Evolutionary conservation across 2,797 vertebrate genomes (phyloP), one percentile per base, ranked within the genome.

Genomic region (Pelodytes ibericus): DNA sequence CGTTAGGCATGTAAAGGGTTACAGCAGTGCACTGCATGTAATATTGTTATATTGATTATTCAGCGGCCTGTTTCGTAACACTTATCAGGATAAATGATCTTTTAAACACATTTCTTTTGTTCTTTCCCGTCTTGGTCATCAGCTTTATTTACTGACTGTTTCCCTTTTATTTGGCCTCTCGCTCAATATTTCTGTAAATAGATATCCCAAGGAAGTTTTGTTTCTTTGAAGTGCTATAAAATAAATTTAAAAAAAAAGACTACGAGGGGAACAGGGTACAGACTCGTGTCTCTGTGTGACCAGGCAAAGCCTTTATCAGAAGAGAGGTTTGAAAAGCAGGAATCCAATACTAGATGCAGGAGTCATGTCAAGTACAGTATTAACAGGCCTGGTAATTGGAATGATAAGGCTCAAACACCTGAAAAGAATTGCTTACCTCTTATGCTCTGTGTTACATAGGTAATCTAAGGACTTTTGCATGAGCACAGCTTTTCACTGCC

Each of bases 341-440:
- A 39, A 62, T 16, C 31, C 6, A 24, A 31, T 44, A 65, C 57
- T 27, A 30, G 36, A 47, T 57, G 47, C 13, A 30, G 33, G 24
- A n/a, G 61, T 44, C 49, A 16, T 65, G 39, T 66, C 15, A 27
- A 56, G 49, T 11, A 8, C 13, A 24, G 18, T 57, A 30, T 29
- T 20, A 20, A 24, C 62, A 47, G 33, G 10, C 18, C 64, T 39
- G 33, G 39, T 22, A 18, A 39, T 10, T 56, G n/a, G 64, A 33
- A 7, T 31, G 73, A 75, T 68, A 67, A 20, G 2, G 63, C 67
- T 75, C 73, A 59, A 51, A 56, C 56, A 67, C 64, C 73, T 75
- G 64, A 20, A 56, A 44, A 36, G 26, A 74, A n/a, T 53, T 41
- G 49, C 31, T 65, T 33, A 65, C 51, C 36, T 26, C 24, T 64